These are phyloP conservation scores for Drosophila eohydei DNA, from an alignment of 2,888 invertebrate genomes.

Conservation along the genomic window DNA sequence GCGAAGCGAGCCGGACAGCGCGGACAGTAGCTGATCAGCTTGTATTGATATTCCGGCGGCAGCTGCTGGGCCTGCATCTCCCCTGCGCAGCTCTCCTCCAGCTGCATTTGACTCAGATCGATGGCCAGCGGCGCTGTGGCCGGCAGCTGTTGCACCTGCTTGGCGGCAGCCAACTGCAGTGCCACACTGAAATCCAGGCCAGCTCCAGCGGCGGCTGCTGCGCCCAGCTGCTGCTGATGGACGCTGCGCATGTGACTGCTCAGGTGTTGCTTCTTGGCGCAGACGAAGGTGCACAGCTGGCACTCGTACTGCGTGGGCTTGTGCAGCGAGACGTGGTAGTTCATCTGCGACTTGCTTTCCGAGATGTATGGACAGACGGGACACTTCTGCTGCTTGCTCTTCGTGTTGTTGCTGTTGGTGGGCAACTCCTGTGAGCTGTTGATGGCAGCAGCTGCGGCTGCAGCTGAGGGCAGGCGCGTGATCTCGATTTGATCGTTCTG, in stretches of 20 bases:
- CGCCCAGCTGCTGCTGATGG: slow-evolving; percentile 72
- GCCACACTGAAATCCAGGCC: slow-evolving; percentile 74
- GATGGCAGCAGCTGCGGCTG: slow-evolving; percentile 6
- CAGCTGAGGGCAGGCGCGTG: slow-evolving; percentile 74
- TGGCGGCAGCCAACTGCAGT: slow-evolving; percentile 77
- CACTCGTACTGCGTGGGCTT: slow-evolving; percentile 88
- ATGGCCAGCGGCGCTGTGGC: slow-evolving; percentile 71
- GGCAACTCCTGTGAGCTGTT: slow-evolving; percentile 5
- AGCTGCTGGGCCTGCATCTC: slow-evolving; percentile 41
- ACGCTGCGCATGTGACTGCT: slow-evolving; percentile 92
- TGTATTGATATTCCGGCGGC: slow-evolving; percentile 80
- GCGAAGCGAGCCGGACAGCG: slow-evolving; percentile 92
- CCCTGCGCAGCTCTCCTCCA: slow-evolving; percentile 33
- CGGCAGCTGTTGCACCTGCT: slow-evolving; percentile 80
- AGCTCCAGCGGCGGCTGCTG: slow-evolving; percentile 19
- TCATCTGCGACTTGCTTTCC: slow-evolving; percentile 93
- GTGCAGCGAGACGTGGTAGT: slow-evolving; percentile 95
- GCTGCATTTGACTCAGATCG: slow-evolving; percentile 72
- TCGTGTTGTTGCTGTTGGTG: slow-evolving; percentile 46
- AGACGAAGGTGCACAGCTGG: slow-evolving; percentile 92
- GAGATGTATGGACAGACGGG: slow-evolving; percentile 93
- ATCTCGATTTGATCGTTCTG: slow-evolving; percentile 84
- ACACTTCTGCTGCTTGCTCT: slow-evolving; percentile 90
- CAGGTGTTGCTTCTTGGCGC: slow-evolving; percentile 91
- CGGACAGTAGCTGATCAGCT: slow-evolving; percentile 89